phyloP scores from a whole-genome alignment of 1,140 invertebrate genomes.

The Aphelenchoides avenae region DNA sequence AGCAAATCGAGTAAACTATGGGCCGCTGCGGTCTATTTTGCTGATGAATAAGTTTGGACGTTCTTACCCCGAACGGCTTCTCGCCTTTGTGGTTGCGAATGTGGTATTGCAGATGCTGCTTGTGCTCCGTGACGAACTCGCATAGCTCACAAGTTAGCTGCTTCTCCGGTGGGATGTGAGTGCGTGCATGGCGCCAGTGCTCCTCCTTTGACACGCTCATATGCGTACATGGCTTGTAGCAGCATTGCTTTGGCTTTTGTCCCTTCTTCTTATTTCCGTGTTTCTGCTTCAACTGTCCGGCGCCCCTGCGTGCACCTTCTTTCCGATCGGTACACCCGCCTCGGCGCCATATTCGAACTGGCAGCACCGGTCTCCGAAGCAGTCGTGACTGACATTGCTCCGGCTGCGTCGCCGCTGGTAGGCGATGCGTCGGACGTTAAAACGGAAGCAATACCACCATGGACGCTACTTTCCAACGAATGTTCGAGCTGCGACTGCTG shows the following conservation, averaged over 20 bases:
- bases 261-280: slow-evolving; percentile 16
- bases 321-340: no score
- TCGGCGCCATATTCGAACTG: no score
- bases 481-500: no score
- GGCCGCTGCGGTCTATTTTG: background rate
- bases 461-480: no score
- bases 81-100: slow-evolving; percentile 87
- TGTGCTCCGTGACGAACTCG: slow-evolving; percentile 94
- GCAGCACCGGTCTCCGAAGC: no score
- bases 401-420: no score
- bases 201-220: slow-evolving; percentile 78
- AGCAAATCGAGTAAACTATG: background rate
- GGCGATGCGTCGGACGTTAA: no score
- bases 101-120: slow-evolving; percentile 97
- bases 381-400: no score
- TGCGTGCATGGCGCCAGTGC: slow-evolving; percentile 80
- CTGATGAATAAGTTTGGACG: background rate
- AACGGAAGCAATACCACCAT: no score
- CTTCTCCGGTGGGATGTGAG: slow-evolving; percentile 87
- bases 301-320: no score
- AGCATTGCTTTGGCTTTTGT: slow-evolving; percentile 70
- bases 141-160: slow-evolving; percentile 83
- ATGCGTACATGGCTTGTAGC: slow-evolving; percentile 81
- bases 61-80: slow-evolving; percentile 74
- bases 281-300: background rate